Evolutionary conservation across 2,797 vertebrate genomes (phyloP), one percentile per base, ranked within the genome.

Genomic region (Lutjanus campechanus): DNA sequence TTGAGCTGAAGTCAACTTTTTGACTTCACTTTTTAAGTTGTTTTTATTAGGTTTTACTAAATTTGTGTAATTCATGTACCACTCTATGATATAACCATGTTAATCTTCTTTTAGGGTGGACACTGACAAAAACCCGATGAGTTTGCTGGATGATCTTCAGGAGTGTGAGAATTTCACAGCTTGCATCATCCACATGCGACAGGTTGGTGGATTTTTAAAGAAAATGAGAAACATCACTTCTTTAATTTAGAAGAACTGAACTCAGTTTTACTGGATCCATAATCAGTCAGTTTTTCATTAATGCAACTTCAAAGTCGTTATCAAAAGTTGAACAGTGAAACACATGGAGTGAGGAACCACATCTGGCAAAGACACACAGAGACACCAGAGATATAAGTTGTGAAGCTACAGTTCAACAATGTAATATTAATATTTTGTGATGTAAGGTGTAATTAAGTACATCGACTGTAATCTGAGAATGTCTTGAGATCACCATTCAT

Each of bases 121-220:
- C 20, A 3, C 10, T 3, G 46, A 67, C 20, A 16, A 72, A 43
- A 47, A 77, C 20, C 70, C 43, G 7, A 62, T 43, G 83, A 40
- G 58, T 54, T 8, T 76, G 19, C 22, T 50, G 59, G 68, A 72
- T 19, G 63, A 12, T 20, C 19, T 71, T 7, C 15, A 53, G 36
- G 13, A 51, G 1, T 70, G 76, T 53, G 41, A 73, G 6, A 20
- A 47, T 43, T 82, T 84, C 15, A 10, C 61, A 56, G 0, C 11
- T 2, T 87, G 76, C 25, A 46, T 84, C 22, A 61, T 68, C 43
- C 40, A 69, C 36, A 58, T 0, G 25, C 11, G 63, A 49, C 11
- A 69, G 73, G 86, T 83, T 51, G n/a, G 73, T 73, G 44, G 29
- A 36, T 36, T 36, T 36, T 36, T 36, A 2, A 11, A 5, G 3